Percentiles rank a stretch among this genome's conserved stretches.
phyloP scores from a whole-genome alignment of 1,140 invertebrate species.

The Protaetia brevitarsis region DNA sequence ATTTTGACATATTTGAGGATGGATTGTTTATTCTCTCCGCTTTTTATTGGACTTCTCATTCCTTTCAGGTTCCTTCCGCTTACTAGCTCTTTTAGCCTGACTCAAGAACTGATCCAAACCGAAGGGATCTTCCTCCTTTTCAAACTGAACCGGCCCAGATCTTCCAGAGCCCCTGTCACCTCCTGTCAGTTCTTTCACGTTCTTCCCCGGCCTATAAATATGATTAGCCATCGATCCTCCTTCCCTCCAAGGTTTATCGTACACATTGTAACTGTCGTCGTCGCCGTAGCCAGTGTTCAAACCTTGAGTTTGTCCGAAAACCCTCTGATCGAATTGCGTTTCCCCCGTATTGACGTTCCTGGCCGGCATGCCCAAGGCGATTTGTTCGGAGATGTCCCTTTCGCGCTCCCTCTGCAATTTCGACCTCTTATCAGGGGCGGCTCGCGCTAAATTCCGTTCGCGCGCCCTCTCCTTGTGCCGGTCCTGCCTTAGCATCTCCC shows the following conservation, averaged over 20 bases:
- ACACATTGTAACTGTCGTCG: slow-evolving; percentile 97
- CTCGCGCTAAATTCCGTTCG: slow-evolving; percentile 88
- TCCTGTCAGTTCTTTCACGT: slow-evolving; percentile 90
- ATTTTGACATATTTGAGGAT: too few relatives aligned
- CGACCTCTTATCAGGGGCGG: slow-evolving; percentile 91
- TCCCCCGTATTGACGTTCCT: slow-evolving; percentile 73
- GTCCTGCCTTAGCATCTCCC: slow-evolving; percentile 86
- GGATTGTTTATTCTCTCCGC: slow-evolving; percentile 39
- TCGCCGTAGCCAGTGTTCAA: slow-evolving; percentile 89
- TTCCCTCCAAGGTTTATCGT: slow-evolving; percentile 92
- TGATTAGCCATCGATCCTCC: slow-evolving; percentile 78
- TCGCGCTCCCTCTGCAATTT: slow-evolving; percentile 89
- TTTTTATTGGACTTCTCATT: slow-evolving; percentile 42
- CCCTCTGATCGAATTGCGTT: slow-evolving; percentile 90
- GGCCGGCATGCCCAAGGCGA: slow-evolving; percentile 93
- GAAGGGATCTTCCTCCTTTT: slow-evolving; percentile 94
- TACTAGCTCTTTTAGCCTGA: slow-evolving; percentile 86
- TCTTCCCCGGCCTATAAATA: slow-evolving; percentile 89
- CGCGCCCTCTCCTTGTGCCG: slow-evolving; percentile 88
- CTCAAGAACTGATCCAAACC: slow-evolving; percentile 97
- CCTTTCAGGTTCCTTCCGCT: slow-evolving; percentile 48
- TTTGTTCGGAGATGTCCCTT: slow-evolving; percentile 97
- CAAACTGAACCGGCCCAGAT: slow-evolving; percentile 96
- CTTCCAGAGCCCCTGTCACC: slow-evolving; percentile 69
- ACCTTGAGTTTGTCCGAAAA: slow-evolving; percentile 94